These are phyloP conservation scores for Marronus borbonicus DNA, from an alignment of 2,888 invertebrate genomes.

Conservation along the genomic window DNA sequence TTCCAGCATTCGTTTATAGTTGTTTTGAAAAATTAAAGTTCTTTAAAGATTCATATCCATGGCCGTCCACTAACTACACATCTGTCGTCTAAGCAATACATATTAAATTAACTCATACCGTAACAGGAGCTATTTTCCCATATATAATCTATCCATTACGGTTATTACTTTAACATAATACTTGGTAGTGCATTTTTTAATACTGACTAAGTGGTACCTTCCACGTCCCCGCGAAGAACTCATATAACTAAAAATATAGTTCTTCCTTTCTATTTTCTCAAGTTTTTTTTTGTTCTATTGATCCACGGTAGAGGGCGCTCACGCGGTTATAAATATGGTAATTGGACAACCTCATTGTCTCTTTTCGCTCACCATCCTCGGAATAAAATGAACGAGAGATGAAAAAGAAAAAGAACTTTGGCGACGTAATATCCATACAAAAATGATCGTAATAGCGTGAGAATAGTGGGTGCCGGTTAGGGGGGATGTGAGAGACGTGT, in stretches of 20 bases:
- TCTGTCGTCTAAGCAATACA: neutral
- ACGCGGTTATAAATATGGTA: constrained; percentile 43
- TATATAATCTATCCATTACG: constrained; percentile 15
- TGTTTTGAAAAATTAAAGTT: too few species aligned
- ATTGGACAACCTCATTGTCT: constrained; percentile 38
- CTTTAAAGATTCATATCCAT: too few species aligned
- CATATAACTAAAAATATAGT: constrained; percentile 6
- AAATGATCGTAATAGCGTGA: constrained; percentile 31
- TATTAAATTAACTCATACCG: neutral
- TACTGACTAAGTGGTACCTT: constrained; percentile 5
- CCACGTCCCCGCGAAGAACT: neutral
- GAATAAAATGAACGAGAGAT: too few species aligned
- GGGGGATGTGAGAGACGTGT: constrained; percentile 21
- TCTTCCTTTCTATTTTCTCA: neutral
- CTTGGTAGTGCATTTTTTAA: constrained; percentile 20
- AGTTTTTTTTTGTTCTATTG: neutral
- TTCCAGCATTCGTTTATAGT: too few species aligned
- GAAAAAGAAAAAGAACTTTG: neutral
- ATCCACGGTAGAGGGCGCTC: constrained; percentile 5
- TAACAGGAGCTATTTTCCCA: neutral
- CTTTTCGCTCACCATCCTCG: constrained; percentile 29
- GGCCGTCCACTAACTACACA: too few species aligned
- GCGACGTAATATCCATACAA: constrained; percentile 18
- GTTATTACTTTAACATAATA: constrained; percentile 11
- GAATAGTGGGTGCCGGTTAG: neutral